Percentiles rank a stretch among this genome's conserved stretches.
These are phyloP conservation scores for Orbicella faveolata DNA, from an alignment of 64 coral and sea anemone species.

Conservation along the genomic window DNA sequence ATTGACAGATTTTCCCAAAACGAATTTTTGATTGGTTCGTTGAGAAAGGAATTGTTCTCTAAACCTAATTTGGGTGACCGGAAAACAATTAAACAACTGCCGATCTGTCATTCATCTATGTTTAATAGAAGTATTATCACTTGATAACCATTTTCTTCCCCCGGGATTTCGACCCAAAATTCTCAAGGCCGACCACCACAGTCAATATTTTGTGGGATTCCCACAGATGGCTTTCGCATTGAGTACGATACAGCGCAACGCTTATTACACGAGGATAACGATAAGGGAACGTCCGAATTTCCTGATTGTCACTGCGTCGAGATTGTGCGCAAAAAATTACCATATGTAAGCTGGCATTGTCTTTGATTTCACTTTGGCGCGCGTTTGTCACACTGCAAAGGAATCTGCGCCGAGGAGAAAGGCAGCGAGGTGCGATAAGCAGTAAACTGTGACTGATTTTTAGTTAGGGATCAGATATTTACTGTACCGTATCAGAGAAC, in stretches of 20 bases:
- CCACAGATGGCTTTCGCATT: neutral
- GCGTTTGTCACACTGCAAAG: neutral
- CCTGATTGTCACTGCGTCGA: constrained; percentile 14
- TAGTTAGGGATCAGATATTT: constrained; percentile 1
- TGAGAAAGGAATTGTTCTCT: constrained; percentile 23
- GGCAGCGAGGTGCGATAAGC: neutral
- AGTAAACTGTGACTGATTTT: constrained; percentile 35
- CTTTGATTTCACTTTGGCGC: constrained; percentile 2
- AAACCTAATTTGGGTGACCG: constrained; percentile 22
- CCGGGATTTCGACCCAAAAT: neutral
- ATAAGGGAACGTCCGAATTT: constrained; percentile 22
- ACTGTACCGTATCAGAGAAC: constrained; percentile 2
- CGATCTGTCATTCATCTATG: constrained; percentile 24
- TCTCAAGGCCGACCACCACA: neutral
- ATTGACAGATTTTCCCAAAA: constrained; percentile 27
- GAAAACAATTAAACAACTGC: constrained; percentile 9
- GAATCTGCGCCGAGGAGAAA: neutral
- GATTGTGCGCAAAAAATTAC: constrained; percentile 22
- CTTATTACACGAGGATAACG: neutral
- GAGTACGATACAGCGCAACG: neutral
- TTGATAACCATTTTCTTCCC: neutral
- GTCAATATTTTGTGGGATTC: neutral
- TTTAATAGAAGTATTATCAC: constrained; percentile 4
- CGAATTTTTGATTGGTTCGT: constrained; percentile 14
- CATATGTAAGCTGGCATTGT: constrained; percentile 21